Conservation (phyloP, 2,113 vertebrate species). For the Brachyhypopomus occidentalis region DNA sequence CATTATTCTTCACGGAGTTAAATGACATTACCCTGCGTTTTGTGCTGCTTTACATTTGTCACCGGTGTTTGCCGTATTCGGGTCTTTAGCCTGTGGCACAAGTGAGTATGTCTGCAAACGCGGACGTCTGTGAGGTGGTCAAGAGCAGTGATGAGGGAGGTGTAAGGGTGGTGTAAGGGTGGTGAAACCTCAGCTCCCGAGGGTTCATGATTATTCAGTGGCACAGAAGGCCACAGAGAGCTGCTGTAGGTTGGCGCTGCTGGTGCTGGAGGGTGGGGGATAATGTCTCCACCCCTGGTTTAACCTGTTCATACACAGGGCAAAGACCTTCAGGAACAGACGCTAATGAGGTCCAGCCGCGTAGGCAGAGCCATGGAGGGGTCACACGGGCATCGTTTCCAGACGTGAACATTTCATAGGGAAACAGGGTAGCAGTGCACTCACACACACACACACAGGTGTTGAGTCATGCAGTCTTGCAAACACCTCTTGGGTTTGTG, state of each 20-base stretch:
- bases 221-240: conserved; percentile 72
- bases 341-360: conserved; percentile 83
- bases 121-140: neutral
- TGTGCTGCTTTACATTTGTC: no score
- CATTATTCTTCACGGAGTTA: neutral
- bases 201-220: conserved; percentile 57
- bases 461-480: conserved; percentile 59
- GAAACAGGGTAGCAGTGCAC: conserved; percentile 25
- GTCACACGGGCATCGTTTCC: conserved; percentile 40
- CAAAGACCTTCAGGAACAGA: conserved; percentile 78
- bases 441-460: conserved; percentile 20
- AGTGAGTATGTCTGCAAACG: neutral
- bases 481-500: conserved; percentile 50
- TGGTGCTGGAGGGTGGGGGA: conserved; percentile 70
- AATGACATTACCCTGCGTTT: neutral
- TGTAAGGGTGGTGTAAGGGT: no score
- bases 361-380: conserved; percentile 61
- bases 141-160: neutral
- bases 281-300: conserved; percentile 81
- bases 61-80: no score
- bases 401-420: conserved; percentile 21
- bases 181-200: conserved; percentile 19
- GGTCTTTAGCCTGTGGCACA: neutral
- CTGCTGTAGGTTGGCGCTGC: conserved; percentile 48
- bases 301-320: conserved; percentile 83